Conservation (phyloP, 1,140 invertebrate species). For the Maconellicoccus hirsutus region DNA sequence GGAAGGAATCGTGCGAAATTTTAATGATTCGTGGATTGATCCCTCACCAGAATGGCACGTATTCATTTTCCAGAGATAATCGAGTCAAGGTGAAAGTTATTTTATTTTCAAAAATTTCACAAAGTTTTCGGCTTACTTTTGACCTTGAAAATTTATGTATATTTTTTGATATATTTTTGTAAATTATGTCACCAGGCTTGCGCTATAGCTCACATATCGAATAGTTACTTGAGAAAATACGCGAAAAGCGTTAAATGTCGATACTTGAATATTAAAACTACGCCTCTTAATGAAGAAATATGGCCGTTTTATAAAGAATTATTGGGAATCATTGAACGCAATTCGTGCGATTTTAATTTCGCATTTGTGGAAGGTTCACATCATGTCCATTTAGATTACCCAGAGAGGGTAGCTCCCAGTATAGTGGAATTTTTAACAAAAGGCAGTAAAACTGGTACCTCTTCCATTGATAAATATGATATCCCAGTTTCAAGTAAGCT, state of each 20-base stretch:
- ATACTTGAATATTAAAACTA: constrained; percentile 63
- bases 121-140: not conserved
- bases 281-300: constrained; percentile 49
- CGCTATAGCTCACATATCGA: constrained; percentile 52
- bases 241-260: constrained; percentile 58
- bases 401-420: constrained; percentile 49
- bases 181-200: constrained; percentile 43
- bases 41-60: constrained; percentile 37
- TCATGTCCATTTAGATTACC: constrained; percentile 69
- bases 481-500: no score
- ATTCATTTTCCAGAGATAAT: constrained; percentile 58
- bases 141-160: not conserved
- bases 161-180: not conserved
- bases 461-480: no score
- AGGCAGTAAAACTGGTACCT: no score
- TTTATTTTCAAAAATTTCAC: no score
- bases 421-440: constrained; percentile 49
- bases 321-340: constrained; percentile 48
- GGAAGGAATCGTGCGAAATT: constrained; percentile 48
- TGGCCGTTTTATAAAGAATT: constrained; percentile 52
- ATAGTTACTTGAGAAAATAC: constrained; percentile 55
- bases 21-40: constrained; percentile 60
- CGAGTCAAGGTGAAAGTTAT: constrained; percentile 37
- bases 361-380: constrained; percentile 65
- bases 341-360: constrained; percentile 47